phyloP scores from a whole-genome alignment of 2,797 vertebrate species.

The Sebastes melanostomus region DNA sequence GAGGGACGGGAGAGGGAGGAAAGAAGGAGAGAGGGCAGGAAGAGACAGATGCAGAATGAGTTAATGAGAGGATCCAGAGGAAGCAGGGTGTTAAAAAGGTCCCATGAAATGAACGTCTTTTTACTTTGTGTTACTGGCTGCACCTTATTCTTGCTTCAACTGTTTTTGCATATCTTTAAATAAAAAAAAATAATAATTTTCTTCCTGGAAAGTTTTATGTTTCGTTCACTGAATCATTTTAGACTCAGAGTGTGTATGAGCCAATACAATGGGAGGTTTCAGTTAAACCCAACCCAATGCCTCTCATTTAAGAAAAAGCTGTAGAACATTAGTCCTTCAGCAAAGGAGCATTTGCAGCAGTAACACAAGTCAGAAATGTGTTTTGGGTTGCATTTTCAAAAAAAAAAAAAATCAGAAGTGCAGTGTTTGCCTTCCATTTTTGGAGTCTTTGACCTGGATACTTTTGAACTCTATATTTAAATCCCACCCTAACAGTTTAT shows the following conservation, averaged over 20 bases:
- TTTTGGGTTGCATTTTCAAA: background rate
- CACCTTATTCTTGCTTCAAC: background rate
- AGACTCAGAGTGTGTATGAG: background rate
- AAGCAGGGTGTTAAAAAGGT: constrained; percentile 80
- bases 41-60: constrained; percentile 82
- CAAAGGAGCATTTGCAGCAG: constrained; percentile 4
- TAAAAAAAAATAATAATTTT: background rate
- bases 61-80: constrained; percentile 81
- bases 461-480: background rate
- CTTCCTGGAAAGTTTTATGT: background rate
- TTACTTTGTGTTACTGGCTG: background rate
- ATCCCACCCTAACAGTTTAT: background rate
- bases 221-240: background rate
- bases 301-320: background rate
- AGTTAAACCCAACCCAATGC: background rate
- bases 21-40: constrained; percentile 77
- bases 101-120: constrained; percentile 69
- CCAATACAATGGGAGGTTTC: background rate
- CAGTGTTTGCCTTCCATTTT: background rate
- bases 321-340: background rate
- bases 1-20: constrained; percentile 68
- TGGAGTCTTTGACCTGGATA: background rate
- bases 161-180: background rate
- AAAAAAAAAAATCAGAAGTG: background rate
- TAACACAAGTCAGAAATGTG: background rate